Base-by-base conservation (phyloP, 2,113 vertebrate species). In the Atlantisia rogersi region DNA sequence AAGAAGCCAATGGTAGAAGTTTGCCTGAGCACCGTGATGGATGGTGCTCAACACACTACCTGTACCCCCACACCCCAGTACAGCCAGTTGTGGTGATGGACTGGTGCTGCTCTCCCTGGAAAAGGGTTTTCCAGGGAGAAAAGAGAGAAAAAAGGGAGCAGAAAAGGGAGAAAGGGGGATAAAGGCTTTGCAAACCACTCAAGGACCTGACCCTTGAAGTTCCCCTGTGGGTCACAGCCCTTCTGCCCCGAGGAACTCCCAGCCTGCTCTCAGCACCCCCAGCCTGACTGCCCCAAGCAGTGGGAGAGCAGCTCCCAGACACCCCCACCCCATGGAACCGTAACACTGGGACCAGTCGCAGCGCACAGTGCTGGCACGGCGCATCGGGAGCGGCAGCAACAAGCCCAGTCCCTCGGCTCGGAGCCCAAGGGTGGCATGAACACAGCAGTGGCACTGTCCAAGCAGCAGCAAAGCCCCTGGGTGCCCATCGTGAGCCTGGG, bases 1-100 rank as follows among this genome's bases (percentile, higher is more conserved):
- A 93, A 70, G 86, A 60, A 92, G 86, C 69, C 92, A 74, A 2
- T 0, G 1, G 74, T 46, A 63, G 31, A 22, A 74, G 64, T 78
- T 68, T 40, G 80, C 64, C 56, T 12, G 14, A 32, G 26, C 0
- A 6, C 32, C 21, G 60, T 0, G 9, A 28, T 22, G 21, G 9
- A 5, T 19, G 4, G 39, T 29, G 10, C 50, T 86, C 84, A 35
- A 5, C 0, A 0, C 1, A 2, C 31, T 0, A 0, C 1, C 31
- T 1, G 0, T 9, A 22, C 5, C 31, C 31, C 20, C 2, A 6
- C 3, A 0, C 10, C 60, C 90, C 94, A 68, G 37, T 2, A 28
- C 28, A 42, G 35, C 29, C 82, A 52, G n/a, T 4, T 21, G 40
- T 6, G 75, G 26, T 2, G 15, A n/a, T 8, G 0, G 4, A 50